Evolutionary conservation across 2,797 vertebrate species (phyloP).

Genomic region (Atherinosoma microstoma): DNA sequence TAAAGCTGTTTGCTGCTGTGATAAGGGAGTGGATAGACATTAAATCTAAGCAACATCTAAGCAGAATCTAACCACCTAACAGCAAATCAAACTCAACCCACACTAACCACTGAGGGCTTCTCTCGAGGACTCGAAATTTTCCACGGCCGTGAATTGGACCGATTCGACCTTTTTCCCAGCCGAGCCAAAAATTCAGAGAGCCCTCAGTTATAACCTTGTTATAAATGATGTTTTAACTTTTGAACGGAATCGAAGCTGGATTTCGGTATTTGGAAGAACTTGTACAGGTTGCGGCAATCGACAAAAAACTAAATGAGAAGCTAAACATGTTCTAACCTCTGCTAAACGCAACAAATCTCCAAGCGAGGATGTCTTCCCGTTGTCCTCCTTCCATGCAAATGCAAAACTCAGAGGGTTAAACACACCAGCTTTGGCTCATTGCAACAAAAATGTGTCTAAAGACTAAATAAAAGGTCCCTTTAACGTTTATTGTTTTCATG

Average conservation of each 20-base stretch:
- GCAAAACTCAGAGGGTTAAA: slow-evolving; percentile 86
- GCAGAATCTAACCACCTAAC: slow-evolving; percentile 85
- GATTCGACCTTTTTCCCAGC: slow-evolving; percentile 37
- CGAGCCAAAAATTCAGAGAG: slow-evolving; percentile 55
- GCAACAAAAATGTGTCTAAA: slow-evolving; percentile 29
- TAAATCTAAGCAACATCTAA: slow-evolving; percentile 51
- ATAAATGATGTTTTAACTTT: slow-evolving; percentile 77
- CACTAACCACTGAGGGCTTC: slow-evolving; percentile 82
- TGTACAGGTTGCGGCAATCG: slow-evolving; percentile 63
- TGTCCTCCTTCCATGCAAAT: slow-evolving; percentile 20
- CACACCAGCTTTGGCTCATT: slow-evolving; percentile 42
- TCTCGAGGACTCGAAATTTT: slow-evolving; percentile 18
- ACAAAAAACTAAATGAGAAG: slow-evolving; percentile 53
- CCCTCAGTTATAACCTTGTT: slow-evolving; percentile 83
- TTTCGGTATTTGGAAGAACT: slow-evolving; percentile 75
- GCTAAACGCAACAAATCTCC: slow-evolving; percentile 50
- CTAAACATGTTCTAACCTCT: slow-evolving; percentile 73
- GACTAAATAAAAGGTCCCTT: slow-evolving; percentile 81
- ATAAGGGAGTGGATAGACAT: slow-evolving; percentile 52
- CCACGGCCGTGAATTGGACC: slow-evolving; percentile 10
- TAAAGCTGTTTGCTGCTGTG: slow-evolving; percentile 74
- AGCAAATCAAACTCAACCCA: slow-evolving; percentile 81
- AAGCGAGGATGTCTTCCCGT: slow-evolving; percentile 16
- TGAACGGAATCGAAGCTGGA: slow-evolving; percentile 57
- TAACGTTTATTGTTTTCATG: slow-evolving; percentile 85